A percentile compares a stretch with the other conserved stretches of the same genome.
Conservation (phyloP, 2,797 vertebrate species). For the Macropodus opercularis region DNA sequence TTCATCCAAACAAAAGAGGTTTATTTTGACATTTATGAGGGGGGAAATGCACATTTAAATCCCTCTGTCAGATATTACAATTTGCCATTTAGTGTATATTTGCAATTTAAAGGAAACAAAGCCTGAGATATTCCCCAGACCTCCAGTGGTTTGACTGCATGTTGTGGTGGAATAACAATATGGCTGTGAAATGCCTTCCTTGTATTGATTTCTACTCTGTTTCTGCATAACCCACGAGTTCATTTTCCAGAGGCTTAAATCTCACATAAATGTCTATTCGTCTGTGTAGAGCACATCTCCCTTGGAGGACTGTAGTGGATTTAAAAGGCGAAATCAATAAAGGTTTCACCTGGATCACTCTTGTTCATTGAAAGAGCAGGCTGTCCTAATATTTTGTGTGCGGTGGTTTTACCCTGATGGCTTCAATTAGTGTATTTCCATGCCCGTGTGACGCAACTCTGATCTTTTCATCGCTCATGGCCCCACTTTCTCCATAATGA, state of each 20-base stretch:
- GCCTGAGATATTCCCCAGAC: constrained; percentile 2
- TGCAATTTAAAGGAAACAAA: not conserved
- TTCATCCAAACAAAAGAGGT: constrained; percentile 13
- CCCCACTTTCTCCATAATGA: constrained; percentile 9
- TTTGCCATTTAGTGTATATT: not conserved
- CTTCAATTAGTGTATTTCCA: constrained; percentile 27
- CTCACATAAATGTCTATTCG: constrained; percentile 25
- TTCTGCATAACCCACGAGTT: constrained; percentile 29
- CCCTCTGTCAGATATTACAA: not conserved
- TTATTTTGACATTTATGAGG: constrained; percentile 16
- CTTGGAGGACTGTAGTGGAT: constrained; percentile 34
- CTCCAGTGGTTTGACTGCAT: not conserved
- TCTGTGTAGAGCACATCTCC: constrained; percentile 26
- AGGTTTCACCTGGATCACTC: constrained; percentile 28
- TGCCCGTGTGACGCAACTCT: constrained; percentile 14
- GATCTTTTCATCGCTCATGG: constrained; percentile 25
- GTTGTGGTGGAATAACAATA: constrained; percentile 14
- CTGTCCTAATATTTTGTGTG: constrained; percentile 15
- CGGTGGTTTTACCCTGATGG: constrained; percentile 14
- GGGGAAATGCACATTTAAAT: not conserved
- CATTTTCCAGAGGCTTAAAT: constrained; percentile 40
- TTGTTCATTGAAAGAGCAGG: constrained; percentile 26
- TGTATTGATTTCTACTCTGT: constrained; percentile 16
- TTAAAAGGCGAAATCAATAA: constrained; percentile 52
- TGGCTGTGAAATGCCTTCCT: constrained; percentile 3